Percentiles rank a stretch among this genome's conserved stretches.
These are phyloP conservation scores for Hypotaenidia okinawae DNA, from an alignment of 2,797 vertebrate genomes.

Conservation along the genomic window DNA sequence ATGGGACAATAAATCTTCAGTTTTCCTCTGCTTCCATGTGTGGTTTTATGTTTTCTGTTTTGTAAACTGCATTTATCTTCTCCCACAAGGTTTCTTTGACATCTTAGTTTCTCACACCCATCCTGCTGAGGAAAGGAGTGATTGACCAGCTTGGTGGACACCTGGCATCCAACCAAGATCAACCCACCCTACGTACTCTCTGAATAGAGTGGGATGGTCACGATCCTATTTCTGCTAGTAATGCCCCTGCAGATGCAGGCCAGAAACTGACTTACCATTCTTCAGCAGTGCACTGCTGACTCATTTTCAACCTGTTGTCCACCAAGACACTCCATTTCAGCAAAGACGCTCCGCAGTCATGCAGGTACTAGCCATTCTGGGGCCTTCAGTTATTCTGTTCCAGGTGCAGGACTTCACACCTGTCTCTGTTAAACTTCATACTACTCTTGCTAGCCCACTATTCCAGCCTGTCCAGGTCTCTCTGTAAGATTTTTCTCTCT, in stretches of 20 bases:
- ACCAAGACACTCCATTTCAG: not conserved
- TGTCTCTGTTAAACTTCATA: not conserved
- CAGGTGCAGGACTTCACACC: not conserved
- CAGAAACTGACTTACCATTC: not conserved
- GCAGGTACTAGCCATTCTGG: not conserved
- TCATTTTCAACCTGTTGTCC: not conserved
- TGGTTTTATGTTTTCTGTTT: too few species aligned
- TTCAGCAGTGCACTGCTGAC: not conserved
- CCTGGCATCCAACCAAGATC: too few species aligned
- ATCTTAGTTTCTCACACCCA: too few species aligned
- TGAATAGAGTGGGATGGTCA: not conserved
- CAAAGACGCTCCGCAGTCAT: not conserved
- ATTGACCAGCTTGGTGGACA: too few species aligned
- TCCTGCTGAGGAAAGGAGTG: too few species aligned
- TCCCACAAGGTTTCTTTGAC: too few species aligned
- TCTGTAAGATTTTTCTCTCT: not conserved
- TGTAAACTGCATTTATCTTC: too few species aligned
- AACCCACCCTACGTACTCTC: too few species aligned
- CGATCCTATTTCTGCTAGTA: not conserved
- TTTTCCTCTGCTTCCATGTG: too few species aligned
- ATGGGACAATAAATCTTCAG: too few species aligned
- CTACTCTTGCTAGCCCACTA: not conserved
- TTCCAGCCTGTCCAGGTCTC: not conserved
- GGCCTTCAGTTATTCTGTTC: not conserved
- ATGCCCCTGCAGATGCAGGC: not conserved